A percentile compares a stretch with the other conserved stretches of the same genome.
Evolutionary conservation across 92 coral and sea anemone genomes (phyloP).

Genomic region (Pocillopora grandis): DNA sequence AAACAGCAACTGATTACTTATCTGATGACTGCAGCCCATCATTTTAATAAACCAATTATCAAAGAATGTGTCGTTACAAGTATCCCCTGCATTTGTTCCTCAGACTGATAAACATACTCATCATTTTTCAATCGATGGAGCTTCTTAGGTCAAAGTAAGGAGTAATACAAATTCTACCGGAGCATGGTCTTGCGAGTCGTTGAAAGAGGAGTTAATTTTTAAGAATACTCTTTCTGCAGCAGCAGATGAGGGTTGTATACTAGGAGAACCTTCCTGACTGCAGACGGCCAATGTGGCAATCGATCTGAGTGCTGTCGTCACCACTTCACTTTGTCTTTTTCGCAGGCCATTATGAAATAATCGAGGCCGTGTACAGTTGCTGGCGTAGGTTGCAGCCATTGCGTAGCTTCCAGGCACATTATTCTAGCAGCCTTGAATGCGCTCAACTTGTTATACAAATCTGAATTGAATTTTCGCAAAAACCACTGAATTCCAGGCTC

Average conservation of each 20-base stretch:
- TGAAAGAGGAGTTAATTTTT: slow-evolving; percentile 45
- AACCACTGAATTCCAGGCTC: slow-evolving; percentile 55
- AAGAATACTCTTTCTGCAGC: slow-evolving; percentile 59
- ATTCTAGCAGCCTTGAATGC: slow-evolving; percentile 8
- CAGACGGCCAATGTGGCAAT: slow-evolving; percentile 50
- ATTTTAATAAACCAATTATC: no score
- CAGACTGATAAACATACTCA: no score
- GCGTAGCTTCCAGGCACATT: not conserved
- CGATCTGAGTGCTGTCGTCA: slow-evolving; percentile 43
- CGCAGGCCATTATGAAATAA: slow-evolving; percentile 34
- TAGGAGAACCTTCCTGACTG: slow-evolving; percentile 40
- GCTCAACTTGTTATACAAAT: slow-evolving; percentile 34
- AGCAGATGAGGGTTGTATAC: slow-evolving; percentile 45
- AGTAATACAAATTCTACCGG: slow-evolving; percentile 36
- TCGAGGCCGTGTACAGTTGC: slow-evolving; percentile 39
- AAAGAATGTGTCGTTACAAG: no score
- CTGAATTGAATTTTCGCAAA: slow-evolving; percentile 24
- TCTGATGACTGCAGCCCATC: no score
- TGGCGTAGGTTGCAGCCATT: slow-evolving; percentile 52
- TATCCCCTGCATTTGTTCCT: no score
- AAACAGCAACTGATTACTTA: no score
- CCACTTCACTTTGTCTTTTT: slow-evolving; percentile 61
- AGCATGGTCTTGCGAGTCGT: slow-evolving; percentile 52
- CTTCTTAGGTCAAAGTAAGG: no score
- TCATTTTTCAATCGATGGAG: no score